A percentile compares a stretch with the other conserved stretches of the same genome.
phyloP scores from a whole-genome alignment of 2,797 vertebrate species.

The Hemitrygon akajei region DNA sequence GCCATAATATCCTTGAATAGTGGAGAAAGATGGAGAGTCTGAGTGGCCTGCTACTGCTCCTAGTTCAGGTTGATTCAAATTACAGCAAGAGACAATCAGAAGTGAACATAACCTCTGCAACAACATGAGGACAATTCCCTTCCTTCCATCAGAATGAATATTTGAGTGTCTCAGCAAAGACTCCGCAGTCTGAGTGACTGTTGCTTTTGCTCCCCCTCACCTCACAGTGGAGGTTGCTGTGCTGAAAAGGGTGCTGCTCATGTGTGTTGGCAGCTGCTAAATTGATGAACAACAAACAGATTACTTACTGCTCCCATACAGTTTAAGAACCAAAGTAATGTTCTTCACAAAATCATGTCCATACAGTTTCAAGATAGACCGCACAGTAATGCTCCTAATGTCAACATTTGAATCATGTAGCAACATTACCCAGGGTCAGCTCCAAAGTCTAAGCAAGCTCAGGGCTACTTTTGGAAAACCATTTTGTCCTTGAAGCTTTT shows the following conservation, averaged over 20 bases:
- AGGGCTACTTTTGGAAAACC: neutral
- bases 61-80: neutral
- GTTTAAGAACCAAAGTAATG: neutral
- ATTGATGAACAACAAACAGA: too few species aligned
- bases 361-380: neutral
- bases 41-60: neutral
- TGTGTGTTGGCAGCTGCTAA: too few species aligned
- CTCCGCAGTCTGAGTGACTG: too few species aligned
- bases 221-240: too few species aligned
- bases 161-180: too few species aligned
- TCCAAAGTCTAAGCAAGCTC: neutral
- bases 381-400: neutral
- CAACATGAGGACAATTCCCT: too few species aligned
- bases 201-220: too few species aligned
- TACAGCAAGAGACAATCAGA: too few species aligned
- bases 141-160: too few species aligned
- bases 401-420: neutral
- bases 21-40: neutral
- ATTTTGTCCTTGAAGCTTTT: slow-evolving; percentile 30
- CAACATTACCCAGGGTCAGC: neutral
- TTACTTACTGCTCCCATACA: neutral
- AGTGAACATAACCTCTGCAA: too few species aligned
- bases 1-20: neutral
- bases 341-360: neutral
- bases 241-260: too few species aligned